A percentile compares a stretch with the other conserved stretches of the same genome.
phyloP scores from a whole-genome alignment of 2,797 vertebrate genomes.

The Knipowitschia caucasica region DNA sequence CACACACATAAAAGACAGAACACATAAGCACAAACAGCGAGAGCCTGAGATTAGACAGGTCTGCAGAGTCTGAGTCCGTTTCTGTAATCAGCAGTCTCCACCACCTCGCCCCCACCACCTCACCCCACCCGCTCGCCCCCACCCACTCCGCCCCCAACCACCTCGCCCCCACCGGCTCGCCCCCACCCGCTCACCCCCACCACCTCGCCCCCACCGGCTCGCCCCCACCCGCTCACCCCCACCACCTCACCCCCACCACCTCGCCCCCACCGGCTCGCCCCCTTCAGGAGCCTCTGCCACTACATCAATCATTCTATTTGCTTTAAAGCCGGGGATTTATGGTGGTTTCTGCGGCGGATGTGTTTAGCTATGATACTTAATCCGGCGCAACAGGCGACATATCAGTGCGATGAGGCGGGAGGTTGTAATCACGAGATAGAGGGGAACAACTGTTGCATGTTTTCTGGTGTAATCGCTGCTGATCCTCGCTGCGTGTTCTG shows the following conservation, averaged over 20 bases:
- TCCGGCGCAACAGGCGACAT: conserved; percentile 31
- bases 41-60: conserved; percentile 50
- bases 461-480: conserved; percentile 28
- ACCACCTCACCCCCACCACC: conserved; percentile 41
- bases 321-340: conserved; percentile 45
- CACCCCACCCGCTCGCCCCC: conserved; percentile 28
- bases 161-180: conserved; percentile 38
- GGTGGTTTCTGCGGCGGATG: conserved; percentile 10
- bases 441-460: conserved; percentile 19
- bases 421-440: conserved; percentile 34
- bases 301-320: conserved; percentile 42
- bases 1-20: conserved; percentile 37
- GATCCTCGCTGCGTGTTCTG: conserved; percentile 3
- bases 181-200: conserved; percentile 26
- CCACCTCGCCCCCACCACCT: conserved; percentile 41
- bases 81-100: conserved; percentile 53
- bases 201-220: conserved; percentile 40
- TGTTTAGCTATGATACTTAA: conserved; percentile 25
- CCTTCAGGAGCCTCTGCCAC: no score
- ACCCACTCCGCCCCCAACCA: conserved; percentile 30
- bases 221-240: conserved; percentile 17
- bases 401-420: conserved; percentile 30
- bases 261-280: no score
- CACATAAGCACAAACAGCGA: conserved; percentile 14
- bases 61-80: conserved; percentile 42